Base-by-base conservation (phyloP, 2,888 invertebrate genomes). In the Erebia palarica region DNA sequence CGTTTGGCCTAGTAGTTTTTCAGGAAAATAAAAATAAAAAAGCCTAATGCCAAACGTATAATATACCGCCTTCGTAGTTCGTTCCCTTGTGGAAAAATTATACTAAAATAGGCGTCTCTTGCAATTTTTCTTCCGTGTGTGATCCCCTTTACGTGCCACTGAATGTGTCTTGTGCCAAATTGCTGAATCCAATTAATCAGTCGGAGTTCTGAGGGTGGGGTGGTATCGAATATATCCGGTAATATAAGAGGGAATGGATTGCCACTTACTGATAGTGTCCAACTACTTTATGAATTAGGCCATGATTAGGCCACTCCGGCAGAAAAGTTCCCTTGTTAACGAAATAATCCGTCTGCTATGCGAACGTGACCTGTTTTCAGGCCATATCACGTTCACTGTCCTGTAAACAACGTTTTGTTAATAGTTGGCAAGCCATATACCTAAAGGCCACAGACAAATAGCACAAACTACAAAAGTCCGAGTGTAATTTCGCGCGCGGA, bases 231-330 rank as follows among this genome's bases (percentile, higher is more conserved):
- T 70, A 67, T 55, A 53, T 51, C 51, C 65, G 27, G 69, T 66
- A 69, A 64, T 67, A 70, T 73, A 49, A 69, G 58, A 70, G 59
- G 59, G 70, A 73, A 70, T 70, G 70, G 66, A 73, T 73, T 68
- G 70, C 65, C 60, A 73, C 60, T 73, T 68, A 44, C 67, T 68
- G 59, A 70, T 65, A 60, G 64, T 73, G 55, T 13, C 61, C 47
- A 21, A 3, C 59, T 42, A 59, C 63, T 59, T 67, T 69, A 64
- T 69, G 72, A 49, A 64, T 64, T 69, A 70, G 53, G 44, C n/a
- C 51, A 58, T 47, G 18, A 61, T 61, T 61, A 61, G 16, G 18
- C 44, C 44, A 61, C 16, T 18, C 16, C 16, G 16, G 1, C 16
- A 60, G 8, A 44, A 42, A 60, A 60, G 11, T 44, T 11, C 18